A percentile compares a stretch with the other conserved stretches of the same genome.
These are phyloP conservation scores for Aurelia aurita complex sp. Pacific DNA, from an alignment of 30 jellyfish, hydroid and myxozoan species.

Conservation along the genomic window DNA sequence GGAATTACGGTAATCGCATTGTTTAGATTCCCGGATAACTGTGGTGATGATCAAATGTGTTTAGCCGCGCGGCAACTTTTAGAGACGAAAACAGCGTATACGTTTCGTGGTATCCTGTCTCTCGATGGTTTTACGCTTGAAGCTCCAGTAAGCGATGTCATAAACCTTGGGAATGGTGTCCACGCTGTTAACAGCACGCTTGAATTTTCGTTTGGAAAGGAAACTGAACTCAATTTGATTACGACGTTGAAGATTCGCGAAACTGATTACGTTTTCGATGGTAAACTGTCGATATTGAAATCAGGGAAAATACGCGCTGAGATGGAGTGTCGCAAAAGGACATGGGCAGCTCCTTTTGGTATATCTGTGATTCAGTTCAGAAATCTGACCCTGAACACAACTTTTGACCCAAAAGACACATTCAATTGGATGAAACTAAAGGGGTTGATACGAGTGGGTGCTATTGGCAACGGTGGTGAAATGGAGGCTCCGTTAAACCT, in stretches of 20 bases:
- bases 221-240: constrained; percentile 60
- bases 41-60: constrained; percentile 98
- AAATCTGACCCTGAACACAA: constrained; percentile 62
- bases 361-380: constrained; percentile 69
- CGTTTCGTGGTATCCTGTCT: constrained; percentile 86
- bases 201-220: constrained; percentile 81
- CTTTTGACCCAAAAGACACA: constrained; percentile 68
- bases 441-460: constrained; percentile 80
- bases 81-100: constrained; percentile 63
- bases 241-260: constrained; percentile 71
- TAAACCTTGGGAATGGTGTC: constrained; percentile 71
- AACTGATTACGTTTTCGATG: constrained; percentile 76
- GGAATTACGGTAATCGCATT: constrained; percentile 84
- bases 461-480: constrained; percentile 83
- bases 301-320: constrained; percentile 78
- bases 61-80: constrained; percentile 70
- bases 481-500: constrained; percentile 80
- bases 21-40: constrained; percentile 92
- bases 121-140: constrained; percentile 69
- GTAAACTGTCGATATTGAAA: constrained; percentile 68
- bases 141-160: constrained; percentile 69
- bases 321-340: constrained; percentile 61
- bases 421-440: constrained; percentile 59
- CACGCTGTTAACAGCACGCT: constrained; percentile 79
- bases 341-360: constrained; percentile 95